Percentiles rank a stretch among this genome's conserved stretches.
phyloP scores from a whole-genome alignment of 2,888 invertebrate genomes.

The Piscicola geometra region DNA sequence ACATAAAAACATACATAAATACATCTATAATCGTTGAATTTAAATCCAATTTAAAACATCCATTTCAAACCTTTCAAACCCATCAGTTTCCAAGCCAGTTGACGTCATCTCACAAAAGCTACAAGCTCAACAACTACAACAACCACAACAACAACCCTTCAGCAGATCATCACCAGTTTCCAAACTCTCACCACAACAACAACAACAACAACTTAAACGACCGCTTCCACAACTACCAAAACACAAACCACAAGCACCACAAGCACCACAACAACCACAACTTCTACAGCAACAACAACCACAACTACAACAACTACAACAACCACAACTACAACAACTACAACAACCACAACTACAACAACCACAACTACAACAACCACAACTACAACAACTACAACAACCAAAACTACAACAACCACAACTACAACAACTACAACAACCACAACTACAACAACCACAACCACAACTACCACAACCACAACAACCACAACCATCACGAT shows the following conservation, averaged over 20 bases:
- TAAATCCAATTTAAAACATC: no score
- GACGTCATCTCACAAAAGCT: no score
- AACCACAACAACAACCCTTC: no score
- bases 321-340: background rate
- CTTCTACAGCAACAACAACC: background rate
- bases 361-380: no score
- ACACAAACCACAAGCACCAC: background rate
- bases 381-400: background rate
- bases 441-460: background rate
- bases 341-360: no score
- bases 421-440: background rate
- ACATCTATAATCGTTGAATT: no score
- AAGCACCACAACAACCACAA: background rate
- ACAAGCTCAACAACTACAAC: no score
- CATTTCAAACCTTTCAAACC: slow-evolving; percentile 1
- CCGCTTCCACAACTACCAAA: background rate
- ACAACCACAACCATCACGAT: background rate
- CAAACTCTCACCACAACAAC: no score
- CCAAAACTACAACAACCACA: background rate
- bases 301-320: background rate
- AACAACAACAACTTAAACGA: background rate
- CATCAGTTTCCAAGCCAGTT: background rate
- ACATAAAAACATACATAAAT: no score
- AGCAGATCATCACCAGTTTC: no score
- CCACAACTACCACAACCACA: background rate